Conservation (phyloP, 2,113 vertebrate genomes). For the Passer montanus region DNA sequence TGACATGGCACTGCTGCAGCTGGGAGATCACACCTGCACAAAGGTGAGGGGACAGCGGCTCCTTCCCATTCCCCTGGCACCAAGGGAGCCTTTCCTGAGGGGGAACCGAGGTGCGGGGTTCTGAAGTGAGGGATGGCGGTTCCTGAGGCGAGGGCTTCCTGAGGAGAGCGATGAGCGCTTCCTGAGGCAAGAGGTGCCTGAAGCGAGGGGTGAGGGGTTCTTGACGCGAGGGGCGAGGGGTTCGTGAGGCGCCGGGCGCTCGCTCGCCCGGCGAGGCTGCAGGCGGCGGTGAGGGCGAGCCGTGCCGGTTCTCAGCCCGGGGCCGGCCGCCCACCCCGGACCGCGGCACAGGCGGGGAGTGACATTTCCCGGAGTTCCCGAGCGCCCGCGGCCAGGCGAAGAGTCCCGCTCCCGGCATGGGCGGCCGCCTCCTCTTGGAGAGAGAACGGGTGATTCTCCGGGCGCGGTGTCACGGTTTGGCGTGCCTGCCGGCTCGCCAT, state of each 20-base stretch:
- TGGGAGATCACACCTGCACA: not conserved
- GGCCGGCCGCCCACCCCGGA: not conserved
- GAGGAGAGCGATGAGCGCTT: not conserved
- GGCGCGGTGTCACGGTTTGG: not conserved
- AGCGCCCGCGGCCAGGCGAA: not conserved
- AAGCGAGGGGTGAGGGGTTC: too few species aligned
- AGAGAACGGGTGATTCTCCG: not conserved
- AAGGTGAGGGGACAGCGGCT: not conserved
- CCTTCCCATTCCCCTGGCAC: accelerated
- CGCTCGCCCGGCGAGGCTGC: not conserved
- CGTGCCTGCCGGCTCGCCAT: not conserved
- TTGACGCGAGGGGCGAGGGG: too few species aligned
- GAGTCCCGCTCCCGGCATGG: not conserved
- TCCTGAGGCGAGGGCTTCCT: not conserved
- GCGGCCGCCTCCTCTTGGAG: not conserved
- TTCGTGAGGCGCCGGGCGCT: not conserved
- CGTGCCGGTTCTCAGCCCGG: not conserved
- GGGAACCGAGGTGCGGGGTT: accelerated
- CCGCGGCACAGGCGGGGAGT: not conserved
- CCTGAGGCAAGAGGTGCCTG: too few species aligned
- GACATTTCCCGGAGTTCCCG: not conserved
- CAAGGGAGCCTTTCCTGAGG: not conserved
- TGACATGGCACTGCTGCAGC: not conserved
- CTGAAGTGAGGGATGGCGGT: not conserved
- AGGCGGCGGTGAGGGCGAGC: not conserved